These are phyloP conservation scores for Lithodes maja DNA, from an alignment of 2,888 invertebrate species.

Conservation along the genomic window DNA sequence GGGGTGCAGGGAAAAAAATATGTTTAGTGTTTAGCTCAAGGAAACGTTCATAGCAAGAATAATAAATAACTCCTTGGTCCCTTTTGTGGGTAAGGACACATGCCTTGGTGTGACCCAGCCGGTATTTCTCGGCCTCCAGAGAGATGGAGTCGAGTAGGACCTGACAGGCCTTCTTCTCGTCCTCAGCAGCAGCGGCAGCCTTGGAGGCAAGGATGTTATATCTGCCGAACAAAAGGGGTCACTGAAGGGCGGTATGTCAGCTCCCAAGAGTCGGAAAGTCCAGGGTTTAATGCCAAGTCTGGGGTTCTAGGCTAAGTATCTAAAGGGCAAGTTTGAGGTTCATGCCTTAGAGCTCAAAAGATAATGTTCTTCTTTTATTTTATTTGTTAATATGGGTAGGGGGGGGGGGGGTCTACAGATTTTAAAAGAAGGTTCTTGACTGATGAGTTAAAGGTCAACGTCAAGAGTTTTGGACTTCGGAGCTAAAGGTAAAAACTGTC, in stretches of 20 bases:
- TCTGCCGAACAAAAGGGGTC: conserved; percentile 56
- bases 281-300: background rate
- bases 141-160: conserved; percentile 68
- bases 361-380: too few relatives aligned
- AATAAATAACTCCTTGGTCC: conserved; percentile 7
- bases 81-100: conserved; percentile 60
- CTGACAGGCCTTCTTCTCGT: conserved; percentile 68
- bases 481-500: too few relatives aligned
- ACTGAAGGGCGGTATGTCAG: background rate
- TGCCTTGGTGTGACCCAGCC: conserved; percentile 98
- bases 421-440: too few relatives aligned
- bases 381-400: too few relatives aligned
- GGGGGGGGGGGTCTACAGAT: too few relatives aligned
- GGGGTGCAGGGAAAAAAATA: background rate
- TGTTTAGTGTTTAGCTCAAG: background rate
- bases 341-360: too few relatives aligned
- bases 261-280: too few relatives aligned
- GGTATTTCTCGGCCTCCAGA: conserved; percentile 84
- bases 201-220: conserved; percentile 70
- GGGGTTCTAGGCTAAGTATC: background rate
- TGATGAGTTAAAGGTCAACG: too few relatives aligned
- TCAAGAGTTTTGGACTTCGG: too few relatives aligned
- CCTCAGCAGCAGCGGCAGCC: conserved; percentile 66
- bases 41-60: background rate
- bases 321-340: too few relatives aligned